phyloP scores from a whole-genome alignment of 2,888 invertebrate genomes.

The Cyaniris semiargus region DNA sequence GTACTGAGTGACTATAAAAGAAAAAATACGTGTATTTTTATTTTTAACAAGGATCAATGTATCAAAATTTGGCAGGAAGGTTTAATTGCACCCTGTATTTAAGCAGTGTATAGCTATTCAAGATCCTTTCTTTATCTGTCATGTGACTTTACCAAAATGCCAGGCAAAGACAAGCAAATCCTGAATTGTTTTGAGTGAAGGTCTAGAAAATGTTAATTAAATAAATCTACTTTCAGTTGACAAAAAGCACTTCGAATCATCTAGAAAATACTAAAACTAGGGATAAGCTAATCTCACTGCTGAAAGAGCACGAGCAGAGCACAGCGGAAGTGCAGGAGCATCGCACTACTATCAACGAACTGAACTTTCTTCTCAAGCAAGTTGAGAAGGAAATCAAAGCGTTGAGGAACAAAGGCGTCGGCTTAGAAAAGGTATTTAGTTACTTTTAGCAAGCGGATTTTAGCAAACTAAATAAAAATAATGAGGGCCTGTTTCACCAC shows the following conservation, averaged over 20 bases:
- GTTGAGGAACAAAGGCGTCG: conserved; percentile 61
- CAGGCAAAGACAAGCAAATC: background rate
- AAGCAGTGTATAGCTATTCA: background rate
- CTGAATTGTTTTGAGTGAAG: background rate
- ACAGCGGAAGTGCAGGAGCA: conserved; percentile 74
- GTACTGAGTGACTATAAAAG: too few species aligned
- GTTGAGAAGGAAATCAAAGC: conserved; percentile 75
- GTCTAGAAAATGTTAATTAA: background rate
- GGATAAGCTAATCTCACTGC: conserved; percentile 73
- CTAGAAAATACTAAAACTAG: conserved; percentile 77
- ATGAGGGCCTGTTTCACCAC: too few species aligned
- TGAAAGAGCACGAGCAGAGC: conserved; percentile 79
- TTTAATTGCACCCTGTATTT: too few species aligned
- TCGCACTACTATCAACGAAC: conserved; percentile 70
- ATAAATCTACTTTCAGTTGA: conserved; percentile 51
- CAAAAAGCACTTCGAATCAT: conserved; percentile 79
- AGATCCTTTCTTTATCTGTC: background rate
- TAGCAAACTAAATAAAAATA: too few species aligned
- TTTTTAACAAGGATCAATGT: too few species aligned
- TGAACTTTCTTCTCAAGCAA: conserved; percentile 77
- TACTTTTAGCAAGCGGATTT: background rate
- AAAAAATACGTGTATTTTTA: too few species aligned
- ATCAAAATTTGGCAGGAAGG: too few species aligned
- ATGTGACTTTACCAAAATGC: background rate
- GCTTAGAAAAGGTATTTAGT: conserved; percentile 41